phyloP scores from a whole-genome alignment of 2,797 vertebrate species.

The Sebastes steindachneri region DNA sequence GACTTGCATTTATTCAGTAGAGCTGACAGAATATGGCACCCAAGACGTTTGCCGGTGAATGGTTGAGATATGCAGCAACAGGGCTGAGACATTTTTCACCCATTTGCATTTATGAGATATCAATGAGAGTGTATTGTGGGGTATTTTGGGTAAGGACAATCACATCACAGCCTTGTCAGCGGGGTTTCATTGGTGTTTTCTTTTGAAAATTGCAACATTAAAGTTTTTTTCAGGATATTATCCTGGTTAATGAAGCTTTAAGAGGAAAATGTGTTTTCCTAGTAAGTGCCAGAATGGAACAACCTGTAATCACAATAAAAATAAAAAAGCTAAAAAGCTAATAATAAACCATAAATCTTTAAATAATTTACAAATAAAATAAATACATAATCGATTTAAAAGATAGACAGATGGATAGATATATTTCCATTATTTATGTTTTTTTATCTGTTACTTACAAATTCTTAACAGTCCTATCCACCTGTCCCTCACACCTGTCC shows the following conservation, averaged over 20 bases:
- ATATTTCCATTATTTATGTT: neutral
- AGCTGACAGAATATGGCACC: conserved; percentile 66
- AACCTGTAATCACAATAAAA: neutral
- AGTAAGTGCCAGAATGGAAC: neutral
- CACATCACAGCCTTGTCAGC: neutral
- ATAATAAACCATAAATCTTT: neutral
- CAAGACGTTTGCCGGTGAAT: conserved; percentile 57
- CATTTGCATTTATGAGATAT: conserved; percentile 55
- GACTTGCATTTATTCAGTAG: conserved; percentile 76
- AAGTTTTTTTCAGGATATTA: neutral
- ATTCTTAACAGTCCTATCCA: neutral
- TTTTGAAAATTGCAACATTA: neutral
- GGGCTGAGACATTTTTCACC: conserved; percentile 28
- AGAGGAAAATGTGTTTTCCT: neutral
- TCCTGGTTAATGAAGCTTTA: neutral
- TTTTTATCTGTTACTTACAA: neutral
- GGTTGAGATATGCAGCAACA: conserved; percentile 65
- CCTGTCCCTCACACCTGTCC: conserved; percentile 14
- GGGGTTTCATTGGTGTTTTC: neutral
- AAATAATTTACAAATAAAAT: neutral
- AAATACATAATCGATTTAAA: neutral
- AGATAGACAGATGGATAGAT: neutral
- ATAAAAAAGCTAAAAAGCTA: neutral
- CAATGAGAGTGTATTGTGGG: conserved; percentile 33
- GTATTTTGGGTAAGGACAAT: conserved; percentile 15